Evolutionary conservation across 2,888 invertebrate genomes (phyloP).

Genomic region (Acanthosepion lycidas): DNA sequence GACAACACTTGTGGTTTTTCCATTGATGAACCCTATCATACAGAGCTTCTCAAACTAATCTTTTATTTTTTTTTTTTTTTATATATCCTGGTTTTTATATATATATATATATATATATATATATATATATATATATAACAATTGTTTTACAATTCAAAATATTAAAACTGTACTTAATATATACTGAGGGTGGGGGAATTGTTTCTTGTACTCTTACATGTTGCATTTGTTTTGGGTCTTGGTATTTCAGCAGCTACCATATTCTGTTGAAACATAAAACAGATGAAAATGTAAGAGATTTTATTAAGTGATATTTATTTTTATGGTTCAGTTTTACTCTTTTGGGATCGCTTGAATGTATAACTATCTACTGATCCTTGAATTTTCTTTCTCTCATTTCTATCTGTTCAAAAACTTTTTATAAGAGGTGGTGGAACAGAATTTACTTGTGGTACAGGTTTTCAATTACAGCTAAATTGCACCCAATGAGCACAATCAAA

Average conservation of each 20-base stretch:
- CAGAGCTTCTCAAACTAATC: constrained; percentile 33
- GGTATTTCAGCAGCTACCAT: neutral
- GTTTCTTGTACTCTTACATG: constrained; percentile 8
- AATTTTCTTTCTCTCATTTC: neutral
- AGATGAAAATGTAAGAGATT: neutral
- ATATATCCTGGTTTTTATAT: neutral
- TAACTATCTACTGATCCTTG: neutral
- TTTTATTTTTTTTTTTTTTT: neutral
- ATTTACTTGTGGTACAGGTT: neutral
- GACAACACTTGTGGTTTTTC: neutral
- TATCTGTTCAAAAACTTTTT: neutral
- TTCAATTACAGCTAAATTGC: constrained; percentile 3
- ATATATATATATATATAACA: too few relatives aligned
- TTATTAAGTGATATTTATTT: neutral
- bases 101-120: too few relatives aligned
- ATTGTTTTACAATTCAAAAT: neutral
- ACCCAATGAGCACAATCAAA: neutral
- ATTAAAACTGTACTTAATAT: neutral
- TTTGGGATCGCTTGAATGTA: neutral
- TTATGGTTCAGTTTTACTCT: neutral
- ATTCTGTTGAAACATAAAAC: neutral
- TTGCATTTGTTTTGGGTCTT: neutral
- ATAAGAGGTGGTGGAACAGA: neutral
- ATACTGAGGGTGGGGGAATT: neutral
- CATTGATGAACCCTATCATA: neutral